Conservation (phyloP, 2,113 vertebrate genomes). For the Lathamus discolor region DNA sequence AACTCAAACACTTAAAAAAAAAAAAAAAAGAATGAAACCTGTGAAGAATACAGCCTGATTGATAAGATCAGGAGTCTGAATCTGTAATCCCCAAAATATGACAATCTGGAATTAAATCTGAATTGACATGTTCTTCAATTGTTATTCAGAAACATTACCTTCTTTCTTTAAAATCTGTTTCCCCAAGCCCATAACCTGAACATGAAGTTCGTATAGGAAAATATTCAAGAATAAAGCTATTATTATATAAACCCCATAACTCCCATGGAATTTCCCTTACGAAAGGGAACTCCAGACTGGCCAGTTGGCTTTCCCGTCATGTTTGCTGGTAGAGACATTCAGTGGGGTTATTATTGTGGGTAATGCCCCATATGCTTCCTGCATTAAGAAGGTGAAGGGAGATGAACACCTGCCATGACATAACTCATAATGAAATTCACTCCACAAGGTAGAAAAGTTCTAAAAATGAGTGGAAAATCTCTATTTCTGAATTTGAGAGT, state of each 20-base stretch:
- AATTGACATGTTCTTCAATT: not conserved
- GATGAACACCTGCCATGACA: conserved; percentile 63
- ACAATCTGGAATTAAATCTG: not conserved
- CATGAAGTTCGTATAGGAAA: conserved; percentile 48
- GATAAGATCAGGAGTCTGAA: conserved; percentile 20
- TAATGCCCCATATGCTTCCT: conserved; percentile 60
- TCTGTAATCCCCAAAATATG: not conserved
- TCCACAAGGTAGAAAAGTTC: not conserved
- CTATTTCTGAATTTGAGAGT: conserved; percentile 27
- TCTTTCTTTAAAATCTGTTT: not conserved
- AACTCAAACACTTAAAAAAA: not conserved
- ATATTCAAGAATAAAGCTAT: conserved; percentile 50
- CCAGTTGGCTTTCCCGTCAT: conserved; percentile 19
- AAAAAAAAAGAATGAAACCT: not conserved
- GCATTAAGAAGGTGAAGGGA: conserved; percentile 54
- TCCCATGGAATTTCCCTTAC: conserved; percentile 31
- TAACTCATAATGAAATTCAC: conserved; percentile 20
- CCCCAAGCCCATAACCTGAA: conserved; percentile 2
- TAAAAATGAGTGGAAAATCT: conserved; percentile 38
- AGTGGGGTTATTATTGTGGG: conserved; percentile 34
- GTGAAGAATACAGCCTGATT: not conserved
- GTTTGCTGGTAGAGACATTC: conserved; percentile 49
- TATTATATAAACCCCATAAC: conserved; percentile 11
- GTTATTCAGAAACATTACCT: not conserved
- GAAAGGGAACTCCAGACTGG: conserved; percentile 22